phyloP scores from a whole-genome alignment of 2,797 vertebrate species.

The Pachyuromys duprasi region DNA sequence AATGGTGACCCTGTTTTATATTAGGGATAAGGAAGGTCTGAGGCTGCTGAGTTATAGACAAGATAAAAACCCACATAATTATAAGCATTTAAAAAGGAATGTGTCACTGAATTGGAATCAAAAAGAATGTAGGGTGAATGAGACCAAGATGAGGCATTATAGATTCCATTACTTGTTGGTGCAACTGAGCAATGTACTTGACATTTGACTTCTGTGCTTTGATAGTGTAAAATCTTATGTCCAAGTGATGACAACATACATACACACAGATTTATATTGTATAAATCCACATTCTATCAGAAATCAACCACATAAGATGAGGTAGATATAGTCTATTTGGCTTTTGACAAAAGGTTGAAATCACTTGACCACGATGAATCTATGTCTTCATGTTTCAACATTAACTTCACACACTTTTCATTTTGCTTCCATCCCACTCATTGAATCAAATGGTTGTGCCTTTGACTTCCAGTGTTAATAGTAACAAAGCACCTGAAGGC shows the following conservation, averaged over 20 bases:
- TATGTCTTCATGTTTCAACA: background rate
- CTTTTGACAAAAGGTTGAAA: background rate
- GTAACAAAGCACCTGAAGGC: background rate
- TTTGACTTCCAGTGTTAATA: background rate
- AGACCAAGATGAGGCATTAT: background rate
- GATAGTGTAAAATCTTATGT: background rate
- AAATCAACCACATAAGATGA: background rate
- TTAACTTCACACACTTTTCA: background rate
- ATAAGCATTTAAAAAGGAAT: conserved; percentile 27
- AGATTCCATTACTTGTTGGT: conserved; percentile 8
- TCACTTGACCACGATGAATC: background rate
- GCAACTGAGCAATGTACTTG: conserved; percentile 14
- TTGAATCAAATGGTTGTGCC: conserved; percentile 20
- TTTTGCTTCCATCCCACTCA: background rate
- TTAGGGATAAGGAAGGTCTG: background rate
- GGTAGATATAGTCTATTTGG: background rate
- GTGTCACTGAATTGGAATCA: background rate
- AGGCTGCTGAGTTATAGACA: background rate
- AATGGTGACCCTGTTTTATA: conserved; percentile 30
- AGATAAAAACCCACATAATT: background rate
- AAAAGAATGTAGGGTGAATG: background rate
- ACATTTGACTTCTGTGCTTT: conserved; percentile 29
- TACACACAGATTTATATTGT: background rate
- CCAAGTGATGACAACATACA: background rate
- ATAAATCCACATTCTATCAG: background rate